phyloP scores from a whole-genome alignment of 2,113 vertebrate species.

The Phyllostomus discolor region DNA sequence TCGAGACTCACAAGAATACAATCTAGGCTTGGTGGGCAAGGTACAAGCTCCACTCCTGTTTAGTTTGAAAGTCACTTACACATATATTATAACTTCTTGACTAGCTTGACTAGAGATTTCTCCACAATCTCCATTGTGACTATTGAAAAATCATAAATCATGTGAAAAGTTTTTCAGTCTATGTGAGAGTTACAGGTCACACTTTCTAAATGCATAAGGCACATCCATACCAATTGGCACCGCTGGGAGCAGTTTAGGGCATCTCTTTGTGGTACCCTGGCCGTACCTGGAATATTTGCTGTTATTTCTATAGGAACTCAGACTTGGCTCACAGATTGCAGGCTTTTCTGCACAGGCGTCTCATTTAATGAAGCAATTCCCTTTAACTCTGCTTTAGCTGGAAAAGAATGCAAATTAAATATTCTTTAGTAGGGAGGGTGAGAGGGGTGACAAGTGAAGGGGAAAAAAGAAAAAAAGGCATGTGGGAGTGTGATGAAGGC shows the following conservation, averaged over 20 bases:
- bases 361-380: conserved; percentile 78
- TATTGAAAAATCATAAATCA: conserved; percentile 45
- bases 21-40: not conserved
- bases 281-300: conserved; percentile 82
- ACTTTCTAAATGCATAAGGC: conserved; percentile 60
- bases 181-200: not conserved
- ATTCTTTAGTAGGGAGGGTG: conserved; percentile 70
- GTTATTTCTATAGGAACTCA: conserved; percentile 82
- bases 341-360: conserved; percentile 75
- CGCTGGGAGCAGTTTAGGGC: not conserved
- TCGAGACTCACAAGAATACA: not conserved
- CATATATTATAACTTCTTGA: not conserved
- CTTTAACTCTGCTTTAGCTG: conserved; percentile 77
- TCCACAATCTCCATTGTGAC: not conserved
- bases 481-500: conserved; percentile 58
- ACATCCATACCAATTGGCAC: conserved; percentile 10
- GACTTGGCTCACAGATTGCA: conserved; percentile 78
- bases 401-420: conserved; percentile 86
- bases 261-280: conserved; percentile 73
- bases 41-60: not conserved
- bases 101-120: conserved; percentile 52
- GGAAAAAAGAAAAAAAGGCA: conserved; percentile 6
- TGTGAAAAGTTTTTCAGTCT: conserved; percentile 15
- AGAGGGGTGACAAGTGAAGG: conserved; percentile 62
- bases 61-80: not conserved